These are phyloP conservation scores for Heliconius nattereri DNA, from an alignment of 1,140 invertebrate genomes.

Conservation along the genomic window DNA sequence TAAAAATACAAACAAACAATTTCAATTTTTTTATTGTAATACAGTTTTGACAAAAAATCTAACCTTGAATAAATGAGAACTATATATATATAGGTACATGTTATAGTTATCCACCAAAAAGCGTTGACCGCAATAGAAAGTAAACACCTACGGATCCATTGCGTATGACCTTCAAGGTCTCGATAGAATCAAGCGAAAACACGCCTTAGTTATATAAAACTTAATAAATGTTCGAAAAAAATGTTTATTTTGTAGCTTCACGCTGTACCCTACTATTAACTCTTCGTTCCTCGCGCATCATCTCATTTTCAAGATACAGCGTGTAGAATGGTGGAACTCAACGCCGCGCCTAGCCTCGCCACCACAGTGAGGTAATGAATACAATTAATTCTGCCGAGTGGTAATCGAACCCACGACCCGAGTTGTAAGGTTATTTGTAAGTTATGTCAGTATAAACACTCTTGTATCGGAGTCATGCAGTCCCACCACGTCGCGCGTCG, in stretches of 20 bases:
- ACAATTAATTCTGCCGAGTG: no score
- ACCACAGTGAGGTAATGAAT: no score
- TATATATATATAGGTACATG: neutral
- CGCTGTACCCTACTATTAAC: no score
- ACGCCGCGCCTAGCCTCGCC: no score
- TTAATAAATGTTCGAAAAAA: slow-evolving; percentile 44
- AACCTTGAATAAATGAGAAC: slow-evolving; percentile 14
- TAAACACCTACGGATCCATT: slow-evolving; percentile 57
- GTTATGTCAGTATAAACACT: slow-evolving; percentile 25
- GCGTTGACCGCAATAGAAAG: slow-evolving; percentile 71
- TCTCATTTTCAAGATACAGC: no score
- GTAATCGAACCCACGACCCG: neutral
- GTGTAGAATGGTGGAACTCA: neutral
- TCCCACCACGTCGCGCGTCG: slow-evolving; percentile 46
- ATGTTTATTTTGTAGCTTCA: slow-evolving; percentile 23
- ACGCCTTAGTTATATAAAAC: slow-evolving; percentile 46
- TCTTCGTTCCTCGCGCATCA: no score
- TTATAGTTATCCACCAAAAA: slow-evolving; percentile 21
- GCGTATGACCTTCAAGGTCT: slow-evolving; percentile 69
- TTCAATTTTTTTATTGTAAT: no score
- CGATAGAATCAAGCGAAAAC: slow-evolving; percentile 43
- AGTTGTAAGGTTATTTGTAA: slow-evolving; percentile 47
- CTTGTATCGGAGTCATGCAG: slow-evolving; percentile 45
- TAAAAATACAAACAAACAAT: no score
- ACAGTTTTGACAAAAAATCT: neutral